Evolutionary conservation across 2,797 vertebrate genomes (phyloP), one percentile per base, ranked within the genome.

Genomic region (Cryptoprocta ferox): DNA sequence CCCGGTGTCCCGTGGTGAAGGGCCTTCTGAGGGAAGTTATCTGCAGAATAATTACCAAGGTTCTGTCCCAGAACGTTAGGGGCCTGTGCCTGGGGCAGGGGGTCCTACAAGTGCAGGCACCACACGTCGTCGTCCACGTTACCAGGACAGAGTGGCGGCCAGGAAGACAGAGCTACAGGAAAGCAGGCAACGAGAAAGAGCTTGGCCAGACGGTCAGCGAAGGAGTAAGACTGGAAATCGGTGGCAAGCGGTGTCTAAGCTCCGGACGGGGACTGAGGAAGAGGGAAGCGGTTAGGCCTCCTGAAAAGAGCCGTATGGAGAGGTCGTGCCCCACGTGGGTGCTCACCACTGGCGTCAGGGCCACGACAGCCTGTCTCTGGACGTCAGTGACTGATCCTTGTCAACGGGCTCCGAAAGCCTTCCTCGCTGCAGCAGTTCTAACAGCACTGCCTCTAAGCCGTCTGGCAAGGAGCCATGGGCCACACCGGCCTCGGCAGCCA

Each of bases 81-180:
- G 21, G 56, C 21, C 8, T 8, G 21, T 24, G 56, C 56, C 56
- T 3, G 56, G 39, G 21, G n/a, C n/a, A 28, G 12, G 37, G 24
- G 2, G 12, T 24, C 1, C 3, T 53, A 16, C 9, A 16, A n/a
- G 18, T 4, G 3, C 18, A 24, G 13, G 48, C 18, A 24, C 18
- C 32, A 5, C 28, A 4, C 1, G 7, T 15, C 15, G 8, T 2
- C 0, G 48, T 10, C 32, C 48, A 68, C 0, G 21, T 24, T 28
- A 6, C 39, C 39, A 1, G 35, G 45, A 4, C 37, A 26, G 6
- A 2, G 12, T 4, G 7, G 19, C 35, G 1, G 70, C 37, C 70
- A 37, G 15, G 39, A 32, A 26, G 16, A 53, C 0, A 7, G n/a
- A 21, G 1, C 48, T 4, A 4, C 26, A 5, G 4, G 12, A 35